These are phyloP conservation scores for Agrotis exclamationis DNA, from an alignment of 2,888 invertebrate genomes.

Conservation along the genomic window DNA sequence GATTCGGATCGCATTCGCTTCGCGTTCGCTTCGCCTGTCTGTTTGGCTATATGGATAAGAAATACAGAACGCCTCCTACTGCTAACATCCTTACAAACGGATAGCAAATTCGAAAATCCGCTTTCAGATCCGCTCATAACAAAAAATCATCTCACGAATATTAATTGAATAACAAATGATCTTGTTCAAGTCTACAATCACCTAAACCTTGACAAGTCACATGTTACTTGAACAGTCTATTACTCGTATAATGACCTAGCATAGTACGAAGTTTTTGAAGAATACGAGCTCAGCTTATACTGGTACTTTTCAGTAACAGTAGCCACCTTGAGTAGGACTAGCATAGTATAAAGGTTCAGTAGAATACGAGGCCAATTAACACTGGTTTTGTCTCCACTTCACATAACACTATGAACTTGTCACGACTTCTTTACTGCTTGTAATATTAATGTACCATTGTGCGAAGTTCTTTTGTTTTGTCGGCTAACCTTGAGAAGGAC, in stretches of 20 bases:
- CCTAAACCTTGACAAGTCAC: conserved; percentile 44
- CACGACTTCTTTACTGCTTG: conserved; percentile 47
- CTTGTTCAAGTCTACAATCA: conserved; percentile 41
- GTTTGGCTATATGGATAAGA: too few species aligned
- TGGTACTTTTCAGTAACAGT: neutral
- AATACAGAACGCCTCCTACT: too few species aligned
- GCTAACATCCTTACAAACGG: too few species aligned
- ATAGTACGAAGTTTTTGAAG: neutral
- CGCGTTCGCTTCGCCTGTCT: too few species aligned
- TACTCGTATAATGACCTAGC: neutral
- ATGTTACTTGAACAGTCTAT: neutral
- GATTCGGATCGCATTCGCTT: too few species aligned
- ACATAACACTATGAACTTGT: conserved; percentile 43
- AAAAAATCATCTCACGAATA: conserved; percentile 26
- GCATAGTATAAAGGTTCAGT: neutral
- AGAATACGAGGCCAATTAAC: neutral
- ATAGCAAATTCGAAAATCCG: neutral
- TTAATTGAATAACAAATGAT: conserved; percentile 30
- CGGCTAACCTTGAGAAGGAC: conserved; percentile 43
- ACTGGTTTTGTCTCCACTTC: neutral
- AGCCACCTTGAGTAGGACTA: neutral
- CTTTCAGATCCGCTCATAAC: conserved; percentile 4
- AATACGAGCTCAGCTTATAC: neutral
- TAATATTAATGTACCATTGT: conserved; percentile 55
- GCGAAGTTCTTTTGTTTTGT: conserved; percentile 47